Percentiles rank a stretch among this genome's conserved stretches.
These are phyloP conservation scores for Caradrina kadenii DNA, from an alignment of 2,888 invertebrate genomes.

Conservation along the genomic window DNA sequence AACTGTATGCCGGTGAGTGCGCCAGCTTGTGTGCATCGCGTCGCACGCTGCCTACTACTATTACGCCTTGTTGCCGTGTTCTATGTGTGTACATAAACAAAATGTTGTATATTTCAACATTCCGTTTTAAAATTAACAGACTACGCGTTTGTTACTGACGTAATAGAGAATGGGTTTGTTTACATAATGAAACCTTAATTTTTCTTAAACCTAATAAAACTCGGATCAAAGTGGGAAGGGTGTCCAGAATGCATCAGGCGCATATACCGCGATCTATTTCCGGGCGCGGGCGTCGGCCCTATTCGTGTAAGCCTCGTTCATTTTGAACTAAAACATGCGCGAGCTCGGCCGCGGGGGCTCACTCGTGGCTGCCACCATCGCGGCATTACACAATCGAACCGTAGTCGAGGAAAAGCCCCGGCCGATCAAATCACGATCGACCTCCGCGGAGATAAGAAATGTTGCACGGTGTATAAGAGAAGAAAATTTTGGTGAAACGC, in stretches of 20 bases:
- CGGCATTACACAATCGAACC: slow-evolving; percentile 85
- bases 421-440: slow-evolving; percentile 78
- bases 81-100: slow-evolving; percentile 66
- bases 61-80: slow-evolving; percentile 71
- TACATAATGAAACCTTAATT: slow-evolving; percentile 60
- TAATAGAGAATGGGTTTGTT: slow-evolving; percentile 61
- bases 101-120: slow-evolving; percentile 59
- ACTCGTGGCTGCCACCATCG: slow-evolving; percentile 91
- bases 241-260: slow-evolving; percentile 85
- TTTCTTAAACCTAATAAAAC: slow-evolving; percentile 75
- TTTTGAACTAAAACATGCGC: slow-evolving; percentile 89
- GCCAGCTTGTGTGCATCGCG: slow-evolving; percentile 75
- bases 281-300: slow-evolving; percentile 87
- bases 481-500: slow-evolving; percentile 74
- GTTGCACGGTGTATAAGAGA: slow-evolving; percentile 72
- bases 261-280: slow-evolving; percentile 87
- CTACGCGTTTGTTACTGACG: slow-evolving; percentile 47
- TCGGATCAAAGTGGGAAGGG: slow-evolving; percentile 82
- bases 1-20: slow-evolving; percentile 87
- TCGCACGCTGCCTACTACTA: slow-evolving; percentile 73
- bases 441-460: slow-evolving; percentile 76
- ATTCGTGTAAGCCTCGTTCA: slow-evolving; percentile 84
- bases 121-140: slow-evolving; percentile 59
- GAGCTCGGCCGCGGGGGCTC: slow-evolving; percentile 90
- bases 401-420: slow-evolving; percentile 80